These are phyloP conservation scores for Drosophila repleta DNA, from an alignment of 1,140 invertebrate species.

Conservation along the genomic window DNA sequence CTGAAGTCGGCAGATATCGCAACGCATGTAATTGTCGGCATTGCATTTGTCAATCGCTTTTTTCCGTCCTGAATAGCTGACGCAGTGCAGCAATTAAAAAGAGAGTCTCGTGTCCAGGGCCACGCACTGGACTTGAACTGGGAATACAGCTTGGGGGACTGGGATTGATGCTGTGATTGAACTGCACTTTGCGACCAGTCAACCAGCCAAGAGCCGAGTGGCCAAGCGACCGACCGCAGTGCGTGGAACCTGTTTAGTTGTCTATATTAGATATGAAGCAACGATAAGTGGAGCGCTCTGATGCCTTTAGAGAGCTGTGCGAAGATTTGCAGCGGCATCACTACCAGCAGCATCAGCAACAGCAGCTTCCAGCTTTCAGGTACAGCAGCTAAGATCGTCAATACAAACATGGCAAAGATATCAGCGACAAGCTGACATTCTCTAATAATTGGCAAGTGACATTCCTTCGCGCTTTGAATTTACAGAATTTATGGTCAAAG, in stretches of 20 bases:
- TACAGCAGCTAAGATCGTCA: constrained; percentile 69
- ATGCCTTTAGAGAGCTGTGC: constrained; percentile 49
- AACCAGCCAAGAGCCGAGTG: constrained; percentile 3
- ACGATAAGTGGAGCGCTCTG: constrained; percentile 76
- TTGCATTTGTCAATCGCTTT: constrained; percentile 80
- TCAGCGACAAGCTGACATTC: constrained; percentile 81
- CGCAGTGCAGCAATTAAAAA: constrained; percentile 80
- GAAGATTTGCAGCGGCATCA: constrained; percentile 26
- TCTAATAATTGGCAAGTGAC: constrained; percentile 82
- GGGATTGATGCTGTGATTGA: constrained; percentile 69
- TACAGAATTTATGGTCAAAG: constrained; percentile 80
- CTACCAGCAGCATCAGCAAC: constrained; percentile 23
- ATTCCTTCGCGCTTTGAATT: constrained; percentile 82
- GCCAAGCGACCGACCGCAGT: constrained; percentile 42
- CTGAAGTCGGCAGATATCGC: constrained; percentile 57
- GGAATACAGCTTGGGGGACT: constrained; percentile 50
- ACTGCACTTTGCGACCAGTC: constrained; percentile 58
- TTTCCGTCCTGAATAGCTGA: constrained; percentile 54
- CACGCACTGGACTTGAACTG: constrained; percentile 41
- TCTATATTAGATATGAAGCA: constrained; percentile 82
- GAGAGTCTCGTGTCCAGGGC: constrained; percentile 44
- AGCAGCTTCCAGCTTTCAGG: constrained; percentile 21
- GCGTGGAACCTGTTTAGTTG: constrained; percentile 75
- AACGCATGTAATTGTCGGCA: constrained; percentile 77
- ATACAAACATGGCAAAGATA: constrained; percentile 82